Conservation (phyloP, 2,888 invertebrate genomes). For the Pherbina coryleti region DNA sequence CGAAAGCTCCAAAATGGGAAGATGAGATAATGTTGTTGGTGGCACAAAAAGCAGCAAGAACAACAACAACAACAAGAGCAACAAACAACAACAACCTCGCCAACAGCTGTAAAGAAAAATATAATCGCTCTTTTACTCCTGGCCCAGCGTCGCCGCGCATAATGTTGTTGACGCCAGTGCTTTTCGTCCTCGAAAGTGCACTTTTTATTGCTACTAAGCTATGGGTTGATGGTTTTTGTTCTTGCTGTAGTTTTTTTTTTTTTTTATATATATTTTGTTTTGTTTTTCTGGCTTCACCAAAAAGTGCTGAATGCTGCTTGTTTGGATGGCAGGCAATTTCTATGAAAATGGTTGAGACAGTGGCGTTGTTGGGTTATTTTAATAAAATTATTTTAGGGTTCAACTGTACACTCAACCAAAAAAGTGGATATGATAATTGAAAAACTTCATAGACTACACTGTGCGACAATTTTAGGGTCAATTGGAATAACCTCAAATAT, state of each 20-base stretch:
- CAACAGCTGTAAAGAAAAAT: conserved; percentile 17
- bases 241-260: neutral
- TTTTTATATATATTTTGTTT: neutral
- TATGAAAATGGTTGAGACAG: neutral
- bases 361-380: neutral
- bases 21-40: conserved; percentile 47
- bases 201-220: conserved; percentile 12
- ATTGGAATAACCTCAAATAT: no score
- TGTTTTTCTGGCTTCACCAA: conserved; percentile 14
- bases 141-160: neutral
- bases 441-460: no score
- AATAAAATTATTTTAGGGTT: no score
- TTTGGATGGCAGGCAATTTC: neutral
- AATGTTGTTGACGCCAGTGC: conserved; percentile 18
- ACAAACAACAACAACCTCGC: neutral
- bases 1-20: conserved; percentile 44
- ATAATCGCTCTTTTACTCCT: conserved; percentile 13
- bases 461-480: no score
- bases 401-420: no score
- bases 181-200: conserved; percentile 39
- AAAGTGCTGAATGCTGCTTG: neutral
- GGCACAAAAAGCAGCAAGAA: neutral
- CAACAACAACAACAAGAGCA: conserved; percentile 1
- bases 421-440: no score
- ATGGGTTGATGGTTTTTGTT: neutral